Percentiles rank a stretch among this genome's conserved stretches.
Evolutionary conservation across 1,140 invertebrate species (phyloP).

Genomic region (Maniola jurtina): DNA sequence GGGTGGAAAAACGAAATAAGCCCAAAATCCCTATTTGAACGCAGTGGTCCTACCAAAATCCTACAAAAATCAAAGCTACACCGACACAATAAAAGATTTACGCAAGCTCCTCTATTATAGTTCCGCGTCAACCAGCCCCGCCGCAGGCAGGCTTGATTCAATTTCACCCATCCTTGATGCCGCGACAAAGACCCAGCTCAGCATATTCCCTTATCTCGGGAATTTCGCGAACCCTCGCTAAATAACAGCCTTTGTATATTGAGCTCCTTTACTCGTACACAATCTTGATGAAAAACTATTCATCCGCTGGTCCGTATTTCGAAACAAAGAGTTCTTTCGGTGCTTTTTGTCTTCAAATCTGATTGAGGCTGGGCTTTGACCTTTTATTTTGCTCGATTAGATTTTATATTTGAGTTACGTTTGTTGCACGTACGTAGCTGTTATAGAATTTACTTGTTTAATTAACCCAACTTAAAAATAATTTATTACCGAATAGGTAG

Average conservation of each 20-base stretch:
- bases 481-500: too few species aligned
- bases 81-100: conserved; percentile 11
- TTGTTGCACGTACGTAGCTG: neutral
- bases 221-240: conserved; percentile 12
- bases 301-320: conserved; percentile 6
- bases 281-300: conserved; percentile 25
- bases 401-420: neutral
- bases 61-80: neutral
- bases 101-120: neutral
- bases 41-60: neutral
- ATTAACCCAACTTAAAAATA: too few species aligned
- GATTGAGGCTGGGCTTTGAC: neutral
- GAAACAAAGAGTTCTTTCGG: conserved; percentile 3
- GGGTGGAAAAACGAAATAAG: too few species aligned
- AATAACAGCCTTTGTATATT: conserved; percentile 15
- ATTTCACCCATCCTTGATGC: conserved; percentile 23
- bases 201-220: conserved; percentile 15
- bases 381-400: neutral
- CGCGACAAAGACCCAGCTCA: conserved; percentile 7
- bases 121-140: conserved; percentile 15
- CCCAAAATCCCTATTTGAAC: too few species aligned
- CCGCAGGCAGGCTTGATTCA: conserved; percentile 15
- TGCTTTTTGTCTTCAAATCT: conserved; percentile 4
- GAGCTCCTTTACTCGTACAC: conserved; percentile 11
- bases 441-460: too few species aligned